A percentile compares a stretch with the other conserved stretches of the same genome.
phyloP scores from a whole-genome alignment of 2,113 vertebrate genomes.

The Trichomycterus rosablanca region DNA sequence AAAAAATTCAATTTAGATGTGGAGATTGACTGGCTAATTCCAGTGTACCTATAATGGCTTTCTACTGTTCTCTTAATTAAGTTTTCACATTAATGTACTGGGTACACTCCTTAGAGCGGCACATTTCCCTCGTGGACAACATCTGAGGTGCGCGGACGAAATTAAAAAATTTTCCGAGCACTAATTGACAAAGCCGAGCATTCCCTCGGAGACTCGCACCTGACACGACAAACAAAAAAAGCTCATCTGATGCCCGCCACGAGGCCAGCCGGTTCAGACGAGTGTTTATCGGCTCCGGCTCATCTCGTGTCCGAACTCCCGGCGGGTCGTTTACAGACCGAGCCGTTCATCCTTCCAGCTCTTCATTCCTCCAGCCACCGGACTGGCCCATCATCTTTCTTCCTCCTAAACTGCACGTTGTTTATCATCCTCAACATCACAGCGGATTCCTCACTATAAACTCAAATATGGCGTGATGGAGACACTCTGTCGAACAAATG shows the following conservation, averaged over 20 bases:
- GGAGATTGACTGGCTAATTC: constrained; percentile 71
- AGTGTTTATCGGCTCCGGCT: background rate
- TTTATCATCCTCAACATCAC: constrained; percentile 15
- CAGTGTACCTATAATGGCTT: constrained; percentile 60
- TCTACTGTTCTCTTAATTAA: constrained; percentile 74
- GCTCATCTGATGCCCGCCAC: constrained; percentile 18
- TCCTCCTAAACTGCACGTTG: constrained; percentile 1
- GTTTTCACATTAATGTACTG: constrained; percentile 66
- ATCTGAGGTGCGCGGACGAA: constrained; percentile 65
- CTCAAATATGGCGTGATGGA: constrained; percentile 4
- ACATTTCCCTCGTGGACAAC: constrained; percentile 68
- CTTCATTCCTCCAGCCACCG: background rate
- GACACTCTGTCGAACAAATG: background rate
- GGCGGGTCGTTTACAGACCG: no score
- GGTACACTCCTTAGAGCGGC: constrained; percentile 64
- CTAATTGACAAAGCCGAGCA: constrained; percentile 68
- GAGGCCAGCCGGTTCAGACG: background rate
- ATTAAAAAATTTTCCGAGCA: constrained; percentile 64
- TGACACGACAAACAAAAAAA: constrained; percentile 44
- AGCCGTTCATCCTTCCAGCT: background rate
- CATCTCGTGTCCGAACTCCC: constrained; percentile 4
- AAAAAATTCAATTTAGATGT: constrained; percentile 65
- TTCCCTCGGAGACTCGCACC: constrained; percentile 42
- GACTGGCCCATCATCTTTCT: background rate
- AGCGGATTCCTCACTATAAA: no score